Percentiles rank a stretch among this genome's conserved stretches.
These are phyloP conservation scores for Acheta domesticus DNA, from an alignment of 2,888 invertebrate genomes.

Conservation along the genomic window DNA sequence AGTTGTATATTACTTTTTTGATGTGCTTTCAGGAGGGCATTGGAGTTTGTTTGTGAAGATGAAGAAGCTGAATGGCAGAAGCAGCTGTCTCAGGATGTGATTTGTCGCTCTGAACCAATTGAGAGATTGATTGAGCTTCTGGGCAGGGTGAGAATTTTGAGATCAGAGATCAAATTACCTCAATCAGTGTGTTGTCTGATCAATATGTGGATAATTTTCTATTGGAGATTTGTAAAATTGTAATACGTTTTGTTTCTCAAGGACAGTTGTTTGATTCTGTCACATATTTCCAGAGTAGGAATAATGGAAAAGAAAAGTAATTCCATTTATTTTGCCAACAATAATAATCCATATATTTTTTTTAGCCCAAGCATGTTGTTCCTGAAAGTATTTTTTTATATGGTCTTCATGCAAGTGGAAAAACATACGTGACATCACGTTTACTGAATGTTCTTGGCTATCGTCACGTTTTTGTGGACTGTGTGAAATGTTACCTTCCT, in stretches of 20 bases:
- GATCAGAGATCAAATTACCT: too few species aligned
- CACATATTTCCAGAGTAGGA: too few species aligned
- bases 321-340: too few species aligned
- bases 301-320: too few species aligned
- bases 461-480: slow-evolving; percentile 66
- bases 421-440: slow-evolving; percentile 64
- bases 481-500: slow-evolving; percentile 75
- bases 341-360: background rate
- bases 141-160: background rate
- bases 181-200: too few species aligned
- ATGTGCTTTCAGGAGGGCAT: background rate
- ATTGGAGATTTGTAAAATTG: too few species aligned
- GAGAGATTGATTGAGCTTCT: background rate
- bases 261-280: too few species aligned
- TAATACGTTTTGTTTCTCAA: too few species aligned
- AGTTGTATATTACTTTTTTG: background rate
- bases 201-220: too few species aligned
- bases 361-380: slow-evolving; percentile 55
- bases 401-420: slow-evolving; percentile 82
- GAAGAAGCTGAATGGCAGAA: background rate
- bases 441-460: slow-evolving; percentile 58
- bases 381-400: slow-evolving; percentile 70
- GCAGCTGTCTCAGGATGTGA: background rate
- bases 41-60: too few species aligned
- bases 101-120: background rate